Evolutionary conservation across 2,888 invertebrate species (phyloP).

Genomic region (Melanostoma mellinum): DNA sequence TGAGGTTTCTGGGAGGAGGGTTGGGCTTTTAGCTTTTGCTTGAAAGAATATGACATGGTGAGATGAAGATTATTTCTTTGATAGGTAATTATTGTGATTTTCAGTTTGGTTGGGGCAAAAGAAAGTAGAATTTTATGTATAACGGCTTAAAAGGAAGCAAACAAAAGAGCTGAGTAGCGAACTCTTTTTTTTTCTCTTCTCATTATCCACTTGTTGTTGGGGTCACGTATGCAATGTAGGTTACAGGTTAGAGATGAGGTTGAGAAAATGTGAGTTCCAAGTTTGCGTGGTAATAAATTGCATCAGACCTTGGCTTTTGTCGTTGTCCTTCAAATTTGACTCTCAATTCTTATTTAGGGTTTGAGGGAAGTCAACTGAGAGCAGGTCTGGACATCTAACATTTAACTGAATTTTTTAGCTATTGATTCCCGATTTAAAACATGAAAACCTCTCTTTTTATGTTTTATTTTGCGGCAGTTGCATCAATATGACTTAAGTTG

Average conservation of each 20-base stretch:
- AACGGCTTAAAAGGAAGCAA: constrained; percentile 10
- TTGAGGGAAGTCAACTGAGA: no score
- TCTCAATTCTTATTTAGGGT: no score
- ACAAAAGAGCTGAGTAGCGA: constrained; percentile 61
- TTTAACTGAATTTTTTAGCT: no score
- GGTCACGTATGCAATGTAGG: not conserved
- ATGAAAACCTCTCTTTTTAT: no score
- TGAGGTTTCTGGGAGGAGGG: constrained; percentile 24
- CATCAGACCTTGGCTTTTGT: no score
- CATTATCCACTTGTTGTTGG: not conserved
- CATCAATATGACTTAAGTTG: no score
- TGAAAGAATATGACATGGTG: not conserved
- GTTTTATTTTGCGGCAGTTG: no score
- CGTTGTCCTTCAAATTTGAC: no score
- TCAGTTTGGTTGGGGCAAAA: constrained; percentile 29
- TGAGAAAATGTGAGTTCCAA: no score
- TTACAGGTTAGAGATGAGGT: not conserved
- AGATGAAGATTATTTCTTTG: constrained; percentile 28
- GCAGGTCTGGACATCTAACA: no score
- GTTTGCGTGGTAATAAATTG: no score
- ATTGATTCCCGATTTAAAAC: no score
- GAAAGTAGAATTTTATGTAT: constrained; percentile 45
- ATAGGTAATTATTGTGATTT: constrained; percentile 42
- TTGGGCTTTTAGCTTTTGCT: not conserved
- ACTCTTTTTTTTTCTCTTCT: constrained; percentile 34